These are phyloP conservation scores for Emberiza fucata DNA, from an alignment of 2,113 vertebrate species.

Conservation along the genomic window DNA sequence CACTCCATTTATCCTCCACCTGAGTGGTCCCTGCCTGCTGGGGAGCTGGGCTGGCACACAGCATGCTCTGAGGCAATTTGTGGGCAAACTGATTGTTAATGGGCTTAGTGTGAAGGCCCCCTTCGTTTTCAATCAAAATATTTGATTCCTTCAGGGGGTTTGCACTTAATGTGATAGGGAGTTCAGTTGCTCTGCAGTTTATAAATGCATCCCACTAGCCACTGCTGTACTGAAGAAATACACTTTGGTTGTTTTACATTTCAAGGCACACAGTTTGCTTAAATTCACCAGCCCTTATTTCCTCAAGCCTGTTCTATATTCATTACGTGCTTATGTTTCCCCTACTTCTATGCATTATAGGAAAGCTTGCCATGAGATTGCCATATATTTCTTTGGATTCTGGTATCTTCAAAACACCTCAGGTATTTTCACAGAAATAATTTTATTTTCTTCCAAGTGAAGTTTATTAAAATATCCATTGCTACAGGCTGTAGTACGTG, in stretches of 20 bases:
- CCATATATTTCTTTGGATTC: constrained; percentile 2
- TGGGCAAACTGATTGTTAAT: background rate
- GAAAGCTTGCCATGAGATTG: background rate
- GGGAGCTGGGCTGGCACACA: background rate
- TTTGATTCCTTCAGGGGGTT: background rate
- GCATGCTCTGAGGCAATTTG: background rate
- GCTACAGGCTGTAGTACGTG: background rate
- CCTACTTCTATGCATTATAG: background rate
- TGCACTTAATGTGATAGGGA: background rate
- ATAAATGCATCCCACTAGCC: background rate
- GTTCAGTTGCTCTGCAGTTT: background rate
- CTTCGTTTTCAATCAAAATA: background rate
- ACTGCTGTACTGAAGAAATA: background rate
- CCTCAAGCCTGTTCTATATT: constrained; percentile 27
- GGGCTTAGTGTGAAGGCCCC: background rate
- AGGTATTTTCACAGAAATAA: constrained; percentile 23
- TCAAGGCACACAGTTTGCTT: background rate
- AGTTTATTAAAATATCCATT: constrained; percentile 50
- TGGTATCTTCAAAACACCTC: constrained; percentile 41
- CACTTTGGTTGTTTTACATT: background rate
- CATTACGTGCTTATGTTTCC: background rate
- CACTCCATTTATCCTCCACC: background rate
- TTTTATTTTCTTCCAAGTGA: constrained; percentile 49
- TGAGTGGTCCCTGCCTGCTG: background rate
- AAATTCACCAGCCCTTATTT: constrained; percentile 11